A percentile compares a stretch with the other conserved stretches of the same genome.
These are phyloP conservation scores for Calephelis virginiensis DNA, from an alignment of 1,140 invertebrate genomes.

Conservation along the genomic window DNA sequence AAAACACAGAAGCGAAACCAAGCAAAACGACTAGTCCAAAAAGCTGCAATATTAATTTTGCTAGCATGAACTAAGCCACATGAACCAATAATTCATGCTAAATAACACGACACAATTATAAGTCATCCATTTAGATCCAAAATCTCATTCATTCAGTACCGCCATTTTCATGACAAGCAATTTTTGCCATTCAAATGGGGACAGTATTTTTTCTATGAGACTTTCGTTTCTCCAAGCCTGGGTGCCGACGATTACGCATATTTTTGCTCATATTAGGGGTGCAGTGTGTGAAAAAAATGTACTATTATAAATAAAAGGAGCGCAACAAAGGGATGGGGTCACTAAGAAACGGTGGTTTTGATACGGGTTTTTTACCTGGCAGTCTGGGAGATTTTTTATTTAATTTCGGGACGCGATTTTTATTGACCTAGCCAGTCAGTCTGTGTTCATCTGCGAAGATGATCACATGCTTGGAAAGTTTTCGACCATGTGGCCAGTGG, in stretches of 20 bases:
- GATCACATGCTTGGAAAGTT: slow-evolving; percentile 71
- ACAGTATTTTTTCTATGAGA: slow-evolving; percentile 68
- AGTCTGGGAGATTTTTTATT: slow-evolving; percentile 66
- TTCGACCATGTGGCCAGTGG: slow-evolving; percentile 57
- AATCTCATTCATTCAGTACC: slow-evolving; percentile 74
- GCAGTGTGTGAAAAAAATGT: slow-evolving; percentile 74
- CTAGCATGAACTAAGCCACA: slow-evolving; percentile 47
- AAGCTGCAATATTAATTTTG: slow-evolving; percentile 1
- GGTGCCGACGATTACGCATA: slow-evolving; percentile 67
- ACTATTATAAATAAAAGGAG: slow-evolving; percentile 76
- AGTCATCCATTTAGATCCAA: slow-evolving; percentile 72
- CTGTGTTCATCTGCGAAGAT: slow-evolving; percentile 75
- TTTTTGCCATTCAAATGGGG: slow-evolving; percentile 77
- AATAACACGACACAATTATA: slow-evolving; percentile 74
- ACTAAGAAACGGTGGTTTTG: slow-evolving; percentile 77
- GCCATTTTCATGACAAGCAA: slow-evolving; percentile 72
- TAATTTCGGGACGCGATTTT: slow-evolving; percentile 56
- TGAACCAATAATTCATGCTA: slow-evolving; percentile 75
- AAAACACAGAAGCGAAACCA: no score
- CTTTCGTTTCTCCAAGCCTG: slow-evolving; percentile 36
- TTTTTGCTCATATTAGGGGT: slow-evolving; percentile 75
- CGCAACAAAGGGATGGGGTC: slow-evolving; percentile 75
- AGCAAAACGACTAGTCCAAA: not conserved
- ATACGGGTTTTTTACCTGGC: slow-evolving; percentile 74
- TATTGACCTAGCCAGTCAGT: slow-evolving; percentile 70